Conservation (phyloP, 2,797 vertebrate genomes). For the Knipowitschia caucasica region DNA sequence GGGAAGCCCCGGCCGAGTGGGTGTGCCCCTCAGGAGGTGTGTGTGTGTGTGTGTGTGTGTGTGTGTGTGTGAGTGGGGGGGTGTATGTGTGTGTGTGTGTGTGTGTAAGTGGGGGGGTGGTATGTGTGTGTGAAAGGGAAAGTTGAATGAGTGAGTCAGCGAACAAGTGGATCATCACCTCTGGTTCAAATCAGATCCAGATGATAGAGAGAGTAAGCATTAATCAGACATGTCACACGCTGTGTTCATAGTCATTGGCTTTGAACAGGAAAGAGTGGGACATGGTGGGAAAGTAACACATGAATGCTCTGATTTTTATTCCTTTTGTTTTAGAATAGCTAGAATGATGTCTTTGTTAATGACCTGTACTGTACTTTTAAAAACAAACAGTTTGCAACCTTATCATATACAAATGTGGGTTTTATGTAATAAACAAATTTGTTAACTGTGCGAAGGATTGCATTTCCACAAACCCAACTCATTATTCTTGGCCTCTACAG, state of each 20-base stretch:
- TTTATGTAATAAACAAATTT: no score
- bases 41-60: constrained; percentile 4
- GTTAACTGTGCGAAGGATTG: no score
- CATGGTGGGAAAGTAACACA: neutral
- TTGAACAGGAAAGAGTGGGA: neutral
- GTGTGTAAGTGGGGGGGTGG: no score
- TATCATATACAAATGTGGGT: no score
- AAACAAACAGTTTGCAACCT: no score
- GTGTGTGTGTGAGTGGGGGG: constrained; percentile 7
- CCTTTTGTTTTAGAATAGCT: neutral
- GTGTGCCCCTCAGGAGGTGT: constrained; percentile 32
- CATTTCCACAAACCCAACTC: no score
- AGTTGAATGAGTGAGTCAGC: constrained; percentile 17
- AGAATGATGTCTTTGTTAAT: neutral
- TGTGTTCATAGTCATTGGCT: constrained; percentile 3
- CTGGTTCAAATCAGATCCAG: constrained; percentile 39
- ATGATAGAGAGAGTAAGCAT: constrained; percentile 37
- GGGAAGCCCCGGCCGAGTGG: constrained; percentile 47
- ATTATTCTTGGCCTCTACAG: no score
- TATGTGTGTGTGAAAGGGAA: neutral
- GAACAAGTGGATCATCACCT: constrained; percentile 25
- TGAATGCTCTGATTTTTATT: neutral
- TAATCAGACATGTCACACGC: constrained; percentile 27
- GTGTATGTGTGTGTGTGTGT: constrained; percentile 7
- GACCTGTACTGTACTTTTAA: no score